phyloP scores from a whole-genome alignment of 2,888 invertebrate genomes.

The Tillus elongatus region DNA sequence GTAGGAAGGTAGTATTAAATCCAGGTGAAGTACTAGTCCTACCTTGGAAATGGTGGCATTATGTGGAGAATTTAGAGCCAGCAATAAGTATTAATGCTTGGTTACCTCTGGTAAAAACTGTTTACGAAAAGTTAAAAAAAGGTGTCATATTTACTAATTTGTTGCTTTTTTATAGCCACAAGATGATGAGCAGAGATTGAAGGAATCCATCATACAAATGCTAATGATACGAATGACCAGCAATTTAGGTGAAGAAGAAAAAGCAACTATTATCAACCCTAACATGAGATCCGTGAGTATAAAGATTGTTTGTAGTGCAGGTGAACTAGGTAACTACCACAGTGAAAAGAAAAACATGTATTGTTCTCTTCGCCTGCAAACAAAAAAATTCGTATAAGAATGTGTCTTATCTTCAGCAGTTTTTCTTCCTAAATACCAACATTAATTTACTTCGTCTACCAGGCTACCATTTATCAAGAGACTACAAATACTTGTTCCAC shows the following conservation, averaged over 20 bases:
- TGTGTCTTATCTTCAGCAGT: no score
- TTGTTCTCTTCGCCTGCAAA: no score
- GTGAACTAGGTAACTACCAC: no score
- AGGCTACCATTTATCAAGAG: no score
- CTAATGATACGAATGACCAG: slow-evolving; percentile 54
- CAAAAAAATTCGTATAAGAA: no score
- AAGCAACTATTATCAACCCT: slow-evolving; percentile 53
- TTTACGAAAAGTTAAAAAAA: slow-evolving; percentile 2
- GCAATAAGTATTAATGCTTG: slow-evolving; percentile 58
- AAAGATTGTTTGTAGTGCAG: no score
- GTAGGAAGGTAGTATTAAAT: slow-evolving; percentile 53
- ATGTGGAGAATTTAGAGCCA: slow-evolving; percentile 75
- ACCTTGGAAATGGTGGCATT: slow-evolving; percentile 96
- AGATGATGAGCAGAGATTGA: slow-evolving; percentile 47
- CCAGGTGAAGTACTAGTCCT: slow-evolving; percentile 84
- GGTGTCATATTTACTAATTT: background rate
- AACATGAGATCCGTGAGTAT: slow-evolving; percentile 37
- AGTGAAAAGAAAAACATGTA: no score
- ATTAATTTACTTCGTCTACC: no score
- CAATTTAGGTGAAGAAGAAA: slow-evolving; percentile 44
- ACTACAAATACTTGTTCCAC: no score
- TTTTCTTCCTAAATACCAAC: no score
- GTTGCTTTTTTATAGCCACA: slow-evolving; percentile 29
- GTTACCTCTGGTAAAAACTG: slow-evolving; percentile 58
- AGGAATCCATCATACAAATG: slow-evolving; percentile 60